phyloP scores from a whole-genome alignment of 2,888 invertebrate genomes.

The Drosophila rubida region DNA sequence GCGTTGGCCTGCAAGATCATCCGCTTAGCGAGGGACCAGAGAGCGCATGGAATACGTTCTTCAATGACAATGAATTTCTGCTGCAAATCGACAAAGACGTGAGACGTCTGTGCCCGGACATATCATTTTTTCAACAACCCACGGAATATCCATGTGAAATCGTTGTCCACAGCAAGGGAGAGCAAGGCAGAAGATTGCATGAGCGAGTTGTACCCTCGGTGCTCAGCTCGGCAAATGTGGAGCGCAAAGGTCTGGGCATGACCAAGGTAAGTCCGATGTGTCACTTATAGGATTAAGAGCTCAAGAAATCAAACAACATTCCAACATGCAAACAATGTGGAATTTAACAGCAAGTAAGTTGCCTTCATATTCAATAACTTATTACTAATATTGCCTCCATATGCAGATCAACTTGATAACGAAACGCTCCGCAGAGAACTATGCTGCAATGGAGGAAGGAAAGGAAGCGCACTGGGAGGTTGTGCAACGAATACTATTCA shows the following conservation, averaged over 20 bases:
- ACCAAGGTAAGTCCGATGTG: slow-evolving; percentile 89
- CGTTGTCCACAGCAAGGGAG: slow-evolving; percentile 91
- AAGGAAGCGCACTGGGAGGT: slow-evolving; percentile 99
- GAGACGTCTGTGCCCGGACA: slow-evolving; percentile 96
- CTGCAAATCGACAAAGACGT: slow-evolving; percentile 99
- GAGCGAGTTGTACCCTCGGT: slow-evolving; percentile 94
- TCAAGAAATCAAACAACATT: slow-evolving; percentile 24
- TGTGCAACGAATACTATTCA: slow-evolving; percentile 97
- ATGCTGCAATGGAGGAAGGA: slow-evolving; percentile 94
- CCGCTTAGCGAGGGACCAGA: slow-evolving; percentile 97
- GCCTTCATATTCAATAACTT: background rate
- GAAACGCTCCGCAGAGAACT: slow-evolving; percentile 92
- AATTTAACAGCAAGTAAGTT: slow-evolving; percentile 76
- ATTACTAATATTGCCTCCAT: slow-evolving; percentile 4
- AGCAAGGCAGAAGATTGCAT: slow-evolving; percentile 90
- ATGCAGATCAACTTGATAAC: slow-evolving; percentile 89
- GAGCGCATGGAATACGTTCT: slow-evolving; percentile 97
- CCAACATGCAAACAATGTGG: slow-evolving; percentile 51
- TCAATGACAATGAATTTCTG: slow-evolving; percentile 98
- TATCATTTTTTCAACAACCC: slow-evolving; percentile 98
- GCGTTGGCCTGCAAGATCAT: slow-evolving; percentile 88
- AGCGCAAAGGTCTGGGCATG: slow-evolving; percentile 94
- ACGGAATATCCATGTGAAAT: slow-evolving; percentile 95
- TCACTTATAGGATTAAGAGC: slow-evolving; percentile 24
- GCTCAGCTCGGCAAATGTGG: slow-evolving; percentile 94